Evolutionary conservation across 2,888 invertebrate species (phyloP), one percentile per base, ranked within the genome.

Genomic region (Campoplex capitator): DNA sequence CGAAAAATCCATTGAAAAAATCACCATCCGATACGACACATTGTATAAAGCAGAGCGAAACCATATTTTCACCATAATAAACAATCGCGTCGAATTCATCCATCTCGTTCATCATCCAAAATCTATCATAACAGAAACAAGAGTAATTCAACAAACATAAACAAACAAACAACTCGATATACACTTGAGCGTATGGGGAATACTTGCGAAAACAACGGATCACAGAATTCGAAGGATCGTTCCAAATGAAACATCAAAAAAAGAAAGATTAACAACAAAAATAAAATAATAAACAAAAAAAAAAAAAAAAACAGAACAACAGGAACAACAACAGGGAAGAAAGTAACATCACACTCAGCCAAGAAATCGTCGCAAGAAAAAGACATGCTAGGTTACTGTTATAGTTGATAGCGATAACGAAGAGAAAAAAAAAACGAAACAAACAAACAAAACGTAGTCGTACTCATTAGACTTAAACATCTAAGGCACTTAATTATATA

Each of bases 341-440:
- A 54, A 75, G 38, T 48, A 84, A 81, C 79, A 76, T 70, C 80
- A 86, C 84, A 88, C 78, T 76, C 82, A 77, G 83, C 18, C 62
- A 90, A 91, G 67, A 32, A 62, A 82, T 71, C 62, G 80, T 75
- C 79, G 78, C 75, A 78, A 58, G 76, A 76, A 83, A 88, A 89
- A 89, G 87, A 89, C 92, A 92, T 91, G 91, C 91, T 92, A 92
- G 91, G 91, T 91, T 92, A 92, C 92, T 90, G 90, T 91, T 91
- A 91, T 90, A 91, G 92, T 92, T 93, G 92, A 90, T 84, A 83
- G 84, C 84, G 76, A 87, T 87, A 83, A 87, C 78, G 81, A 82
- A 23, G 35, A 35, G 58, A 74, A 38, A 38, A 76, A 62, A 84
- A 11, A 18, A 74, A 48, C n/a, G 62, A 48, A 62, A 84, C 18